Base-by-base conservation (phyloP, 1,140 invertebrate genomes). In the Pteromalus puparum region DNA sequence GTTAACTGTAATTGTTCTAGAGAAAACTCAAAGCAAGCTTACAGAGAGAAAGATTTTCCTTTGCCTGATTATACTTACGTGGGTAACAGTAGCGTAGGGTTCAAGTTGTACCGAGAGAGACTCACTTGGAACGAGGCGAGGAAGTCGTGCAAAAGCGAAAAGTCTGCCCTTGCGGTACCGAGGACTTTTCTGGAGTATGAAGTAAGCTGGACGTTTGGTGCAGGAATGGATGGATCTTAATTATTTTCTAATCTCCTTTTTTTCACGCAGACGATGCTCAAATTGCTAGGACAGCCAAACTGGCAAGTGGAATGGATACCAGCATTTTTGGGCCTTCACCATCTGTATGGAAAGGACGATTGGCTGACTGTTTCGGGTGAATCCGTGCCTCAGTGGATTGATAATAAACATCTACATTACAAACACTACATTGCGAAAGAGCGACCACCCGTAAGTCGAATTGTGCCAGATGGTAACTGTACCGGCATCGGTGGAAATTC, bases 121-220 rank as follows among this genome's bases (percentile, higher is more conserved):
- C 30, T 81, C 5, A 48, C n/a, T 0, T 81, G 79, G 79, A 81
- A 81, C 42, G 79, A 72, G 12, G 79, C 79, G 2, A 81, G 79
- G n/a, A 81, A 73, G 24, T 42, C 34, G 4, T 81, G 79, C n/a
- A 53, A 7, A 18, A 18, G 18, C 0, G 79, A 81, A 61, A 61
- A 61, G 53, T 61, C 53, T 0, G 6, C 0, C 83, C 89, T 93
- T 13, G 90, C 91, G 12, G 86, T 68, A 12, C n/a, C 34, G 12
- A 53, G 38, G 1, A 42, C 4, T 67, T 5, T 28, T 18, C 0
- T 2, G 3, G 76, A 79, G 61, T n/a, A 18, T 21, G 2, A 79
- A 24, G 76, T 79, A n/a, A 30, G 48, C 7, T 4, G 9, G 15
- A 15, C 12, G 0, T 15, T 48, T 15, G 3, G 13, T 48, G 46